Conservation (phyloP, 2,888 invertebrate species). For the Hirtodrosophila duncani region DNA sequence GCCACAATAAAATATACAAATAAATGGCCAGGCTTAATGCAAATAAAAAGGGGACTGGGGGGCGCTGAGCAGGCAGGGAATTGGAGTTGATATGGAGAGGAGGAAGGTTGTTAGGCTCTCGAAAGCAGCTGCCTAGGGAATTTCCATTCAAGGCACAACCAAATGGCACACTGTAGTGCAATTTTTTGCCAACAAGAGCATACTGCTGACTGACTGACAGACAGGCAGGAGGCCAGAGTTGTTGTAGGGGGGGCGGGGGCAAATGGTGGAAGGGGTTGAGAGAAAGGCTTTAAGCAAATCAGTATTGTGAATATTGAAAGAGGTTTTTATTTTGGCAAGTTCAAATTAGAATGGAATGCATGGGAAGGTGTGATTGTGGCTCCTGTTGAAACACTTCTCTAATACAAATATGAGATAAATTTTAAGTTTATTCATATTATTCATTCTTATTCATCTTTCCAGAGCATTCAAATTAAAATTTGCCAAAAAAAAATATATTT, state of each 20-base stretch:
- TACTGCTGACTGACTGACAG: conserved; percentile 4
- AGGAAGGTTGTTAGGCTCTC: conserved; percentile 25
- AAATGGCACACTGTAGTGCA: conserved; percentile 65
- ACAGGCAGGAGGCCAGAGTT: not conserved
- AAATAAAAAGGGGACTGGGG: conserved; percentile 39
- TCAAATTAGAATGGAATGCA: too few species aligned
- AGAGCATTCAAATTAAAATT: too few species aligned
- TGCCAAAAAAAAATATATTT: too few species aligned
- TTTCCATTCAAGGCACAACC: conserved; percentile 44
- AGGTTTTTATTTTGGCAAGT: too few species aligned
- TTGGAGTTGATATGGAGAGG: too few species aligned
- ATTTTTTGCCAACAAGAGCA: conserved; percentile 49
- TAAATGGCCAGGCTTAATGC: conserved; percentile 65
- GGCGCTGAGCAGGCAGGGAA: not conserved
- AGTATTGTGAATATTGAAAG: too few species aligned
- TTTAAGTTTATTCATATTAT: too few species aligned
- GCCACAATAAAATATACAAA: conserved; percentile 67
- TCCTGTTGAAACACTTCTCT: too few species aligned
- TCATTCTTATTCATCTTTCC: too few species aligned
- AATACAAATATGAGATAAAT: too few species aligned
- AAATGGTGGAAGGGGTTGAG: not conserved
- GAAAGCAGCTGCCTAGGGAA: conserved; percentile 40
- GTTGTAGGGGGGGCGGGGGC: not conserved
- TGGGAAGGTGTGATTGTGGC: too few species aligned
- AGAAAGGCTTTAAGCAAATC: conserved; percentile 17